These are phyloP conservation scores for Thalpophila matura DNA, from an alignment of 2,888 invertebrate genomes.

Conservation along the genomic window DNA sequence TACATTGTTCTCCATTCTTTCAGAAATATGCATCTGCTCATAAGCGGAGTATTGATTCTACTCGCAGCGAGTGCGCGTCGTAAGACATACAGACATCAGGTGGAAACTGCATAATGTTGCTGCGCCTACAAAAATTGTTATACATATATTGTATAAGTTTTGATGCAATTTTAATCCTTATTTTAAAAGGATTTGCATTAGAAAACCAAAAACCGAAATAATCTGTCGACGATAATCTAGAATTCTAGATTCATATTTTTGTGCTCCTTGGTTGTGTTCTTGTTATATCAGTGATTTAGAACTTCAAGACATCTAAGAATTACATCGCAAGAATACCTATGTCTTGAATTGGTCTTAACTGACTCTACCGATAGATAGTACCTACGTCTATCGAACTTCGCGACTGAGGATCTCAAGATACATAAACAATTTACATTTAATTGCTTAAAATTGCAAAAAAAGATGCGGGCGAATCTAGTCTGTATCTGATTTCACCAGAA, in stretches of 20 bases:
- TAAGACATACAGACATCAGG: background rate
- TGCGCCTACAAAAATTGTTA: too few species aligned
- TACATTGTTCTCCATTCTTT: background rate
- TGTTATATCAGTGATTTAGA: background rate
- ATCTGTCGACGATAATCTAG: too few species aligned
- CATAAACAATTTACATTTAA: constrained; percentile 41
- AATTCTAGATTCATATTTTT: too few species aligned
- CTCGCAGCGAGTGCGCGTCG: background rate
- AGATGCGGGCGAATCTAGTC: constrained; percentile 23
- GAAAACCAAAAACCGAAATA: too few species aligned
- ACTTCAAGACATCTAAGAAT: background rate
- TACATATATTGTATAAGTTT: too few species aligned
- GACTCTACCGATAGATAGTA: background rate
- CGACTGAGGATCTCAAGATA: constrained; percentile 10
- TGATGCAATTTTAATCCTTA: too few species aligned
- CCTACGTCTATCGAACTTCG: constrained; percentile 12
- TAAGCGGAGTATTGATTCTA: constrained; percentile 26
- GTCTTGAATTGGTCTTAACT: background rate
- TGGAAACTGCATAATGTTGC: too few species aligned
- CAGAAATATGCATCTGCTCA: background rate
- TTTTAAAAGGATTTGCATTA: too few species aligned
- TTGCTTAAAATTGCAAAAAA: constrained; percentile 36
- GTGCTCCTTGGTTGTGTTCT: background rate
- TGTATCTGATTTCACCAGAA: constrained; percentile 29
- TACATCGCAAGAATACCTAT: background rate